Evolutionary conservation across 2,113 vertebrate species (phyloP).

Genomic region (Microcebus griseorufus): DNA sequence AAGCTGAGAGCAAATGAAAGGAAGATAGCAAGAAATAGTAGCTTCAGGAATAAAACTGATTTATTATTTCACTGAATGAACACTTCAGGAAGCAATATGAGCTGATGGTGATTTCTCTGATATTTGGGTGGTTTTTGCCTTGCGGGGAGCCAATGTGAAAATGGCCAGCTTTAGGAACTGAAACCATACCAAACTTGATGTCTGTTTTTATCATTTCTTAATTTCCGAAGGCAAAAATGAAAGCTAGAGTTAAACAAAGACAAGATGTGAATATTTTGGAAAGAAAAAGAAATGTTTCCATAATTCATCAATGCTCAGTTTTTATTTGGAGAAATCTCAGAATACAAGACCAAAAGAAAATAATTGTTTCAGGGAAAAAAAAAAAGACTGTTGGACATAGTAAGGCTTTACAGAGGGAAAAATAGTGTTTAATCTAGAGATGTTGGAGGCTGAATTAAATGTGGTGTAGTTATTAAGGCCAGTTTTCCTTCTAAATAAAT

Average conservation of each 20-base stretch:
- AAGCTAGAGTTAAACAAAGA: slow-evolving; percentile 28
- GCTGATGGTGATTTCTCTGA: not conserved
- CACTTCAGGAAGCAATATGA: not conserved
- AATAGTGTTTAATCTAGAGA: not conserved
- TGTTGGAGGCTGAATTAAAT: not conserved
- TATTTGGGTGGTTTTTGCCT: not conserved
- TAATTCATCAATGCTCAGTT: slow-evolving; percentile 38
- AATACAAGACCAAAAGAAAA: not conserved
- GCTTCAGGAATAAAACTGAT: slow-evolving; percentile 3
- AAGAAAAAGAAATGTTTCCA: not conserved
- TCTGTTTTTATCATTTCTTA: not conserved
- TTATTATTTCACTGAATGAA: not conserved
- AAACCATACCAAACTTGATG: not conserved
- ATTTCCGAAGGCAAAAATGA: slow-evolving; percentile 54
- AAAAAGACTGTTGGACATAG: not conserved
- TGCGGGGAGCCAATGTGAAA: not conserved
- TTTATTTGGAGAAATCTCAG: slow-evolving; percentile 41
- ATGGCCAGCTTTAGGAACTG: not conserved
- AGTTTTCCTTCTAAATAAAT: slow-evolving; percentile 1
- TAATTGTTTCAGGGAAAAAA: not conserved
- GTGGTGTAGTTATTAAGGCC: not conserved
- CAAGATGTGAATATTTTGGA: slow-evolving; percentile 24
- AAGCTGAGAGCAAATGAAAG: slow-evolving; percentile 58
- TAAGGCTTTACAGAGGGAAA: not conserved
- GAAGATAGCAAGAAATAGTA: slow-evolving; percentile 20